These are phyloP conservation scores for Synergus japonicus DNA, from an alignment of 2,888 invertebrate genomes.

Conservation along the genomic window DNA sequence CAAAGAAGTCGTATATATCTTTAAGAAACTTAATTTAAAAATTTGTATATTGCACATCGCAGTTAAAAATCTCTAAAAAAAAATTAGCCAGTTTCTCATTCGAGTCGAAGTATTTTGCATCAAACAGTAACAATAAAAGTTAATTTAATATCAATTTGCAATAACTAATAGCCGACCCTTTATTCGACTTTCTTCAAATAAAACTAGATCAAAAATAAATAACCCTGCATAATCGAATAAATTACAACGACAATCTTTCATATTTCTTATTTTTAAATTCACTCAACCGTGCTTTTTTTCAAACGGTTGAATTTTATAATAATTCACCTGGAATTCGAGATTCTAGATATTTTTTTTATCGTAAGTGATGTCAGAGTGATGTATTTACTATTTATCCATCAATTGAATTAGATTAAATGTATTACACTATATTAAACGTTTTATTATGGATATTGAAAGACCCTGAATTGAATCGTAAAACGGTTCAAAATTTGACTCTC, in stretches of 20 bases:
- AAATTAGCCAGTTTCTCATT: neutral
- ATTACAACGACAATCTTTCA: neutral
- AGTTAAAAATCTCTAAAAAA: neutral
- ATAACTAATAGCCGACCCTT: neutral
- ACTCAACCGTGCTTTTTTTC: neutral
- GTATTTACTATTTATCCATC: neutral
- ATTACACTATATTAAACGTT: neutral
- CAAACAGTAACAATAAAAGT: neutral
- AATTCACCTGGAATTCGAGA: conserved; percentile 1
- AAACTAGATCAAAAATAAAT: neutral
- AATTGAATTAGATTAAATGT: neutral
- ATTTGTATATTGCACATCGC: neutral
- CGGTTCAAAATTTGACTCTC: neutral
- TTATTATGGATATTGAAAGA: neutral
- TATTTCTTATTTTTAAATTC: neutral
- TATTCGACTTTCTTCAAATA: conserved; percentile 6
- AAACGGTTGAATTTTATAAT: neutral
- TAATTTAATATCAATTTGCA: neutral
- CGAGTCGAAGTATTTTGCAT: neutral
- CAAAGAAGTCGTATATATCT: conserved; percentile 2
- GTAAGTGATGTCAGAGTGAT: too few relatives aligned
- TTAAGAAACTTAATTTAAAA: neutral
- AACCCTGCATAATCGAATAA: neutral
- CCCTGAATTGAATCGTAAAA: conserved; percentile 3
- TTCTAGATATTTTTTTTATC: neutral